These are phyloP conservation scores for Myotis findleyi DNA, from an alignment of 2,797 vertebrate genomes.

Conservation along the genomic window DNA sequence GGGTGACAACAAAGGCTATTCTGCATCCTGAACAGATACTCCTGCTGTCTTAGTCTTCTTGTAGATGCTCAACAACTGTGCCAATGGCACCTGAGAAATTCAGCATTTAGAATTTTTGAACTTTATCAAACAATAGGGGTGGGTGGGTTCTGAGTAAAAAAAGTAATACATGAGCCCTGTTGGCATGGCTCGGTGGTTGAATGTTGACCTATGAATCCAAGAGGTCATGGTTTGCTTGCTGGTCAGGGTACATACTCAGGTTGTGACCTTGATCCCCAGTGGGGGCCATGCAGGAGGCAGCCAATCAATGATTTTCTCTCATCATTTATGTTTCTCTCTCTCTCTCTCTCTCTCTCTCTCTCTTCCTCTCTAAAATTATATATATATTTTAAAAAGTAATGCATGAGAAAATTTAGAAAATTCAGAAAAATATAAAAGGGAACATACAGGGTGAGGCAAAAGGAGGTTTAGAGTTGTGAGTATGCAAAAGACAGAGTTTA, in stretches of 20 bases:
- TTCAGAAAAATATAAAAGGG: conserved; percentile 1
- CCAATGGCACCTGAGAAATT: not conserved
- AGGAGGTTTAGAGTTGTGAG: not conserved
- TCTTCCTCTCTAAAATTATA: no score
- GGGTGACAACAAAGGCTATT: not conserved
- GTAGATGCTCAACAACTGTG: not conserved
- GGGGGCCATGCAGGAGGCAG: no score
- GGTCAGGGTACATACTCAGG: no score
- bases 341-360: no score
- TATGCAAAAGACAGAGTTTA: not conserved
- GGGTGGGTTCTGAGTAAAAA: not conserved
- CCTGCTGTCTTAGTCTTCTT: not conserved
- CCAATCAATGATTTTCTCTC: no score
- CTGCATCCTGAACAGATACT: not conserved
- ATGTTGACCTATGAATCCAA: no score
- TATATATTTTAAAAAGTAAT: not conserved
- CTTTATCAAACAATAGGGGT: not conserved
- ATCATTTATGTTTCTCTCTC: no score
- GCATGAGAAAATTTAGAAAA: not conserved
- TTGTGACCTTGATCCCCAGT: no score
- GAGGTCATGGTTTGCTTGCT: no score
- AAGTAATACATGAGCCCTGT: not conserved
- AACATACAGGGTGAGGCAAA: not conserved
- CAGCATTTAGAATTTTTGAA: conserved; percentile 21
- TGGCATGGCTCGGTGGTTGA: no score